Conservation (phyloP, 64 coral and sea anemone species). For the Porites lutea region DNA sequence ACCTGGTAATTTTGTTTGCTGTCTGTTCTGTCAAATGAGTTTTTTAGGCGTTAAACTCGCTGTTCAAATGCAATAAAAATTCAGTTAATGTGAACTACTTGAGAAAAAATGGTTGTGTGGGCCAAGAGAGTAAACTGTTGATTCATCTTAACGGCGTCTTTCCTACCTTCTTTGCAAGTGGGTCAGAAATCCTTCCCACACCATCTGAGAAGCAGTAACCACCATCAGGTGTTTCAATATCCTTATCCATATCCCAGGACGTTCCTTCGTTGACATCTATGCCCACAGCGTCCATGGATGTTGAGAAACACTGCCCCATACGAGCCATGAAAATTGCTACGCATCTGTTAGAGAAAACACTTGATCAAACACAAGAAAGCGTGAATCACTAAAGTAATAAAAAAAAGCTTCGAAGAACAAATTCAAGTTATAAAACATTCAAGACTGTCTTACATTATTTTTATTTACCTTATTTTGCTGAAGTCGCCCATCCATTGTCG, state of each 20-base stretch:
- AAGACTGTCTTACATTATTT: too few relatives aligned
- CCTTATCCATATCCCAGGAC: conserved; percentile 48
- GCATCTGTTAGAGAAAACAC: conserved; percentile 63
- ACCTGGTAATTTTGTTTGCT: too few relatives aligned
- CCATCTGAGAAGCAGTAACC: conserved; percentile 94
- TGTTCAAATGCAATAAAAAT: too few relatives aligned
- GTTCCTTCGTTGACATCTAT: conserved; percentile 84
- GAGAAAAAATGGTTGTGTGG: too few relatives aligned
- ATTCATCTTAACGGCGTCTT: neutral
- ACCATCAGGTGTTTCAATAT: conserved; percentile 52
- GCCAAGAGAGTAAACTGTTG: too few relatives aligned
- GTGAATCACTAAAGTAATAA: too few relatives aligned
- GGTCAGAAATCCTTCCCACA: conserved; percentile 78
- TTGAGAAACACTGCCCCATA: conserved; percentile 98
- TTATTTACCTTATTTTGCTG: conserved; percentile 71
- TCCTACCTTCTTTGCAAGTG: conserved; percentile 72
- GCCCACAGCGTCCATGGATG: conserved; percentile 85
- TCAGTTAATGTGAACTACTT: too few relatives aligned
- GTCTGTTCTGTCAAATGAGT: too few relatives aligned
- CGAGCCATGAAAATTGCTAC: conserved; percentile 89
- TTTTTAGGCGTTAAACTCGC: too few relatives aligned
- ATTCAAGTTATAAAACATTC: neutral
- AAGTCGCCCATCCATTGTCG: conserved; percentile 98
- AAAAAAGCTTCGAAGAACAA: too few relatives aligned
- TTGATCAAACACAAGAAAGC: neutral